phyloP scores from a whole-genome alignment of 2,797 vertebrate genomes.

The Vipera ursinii region DNA sequence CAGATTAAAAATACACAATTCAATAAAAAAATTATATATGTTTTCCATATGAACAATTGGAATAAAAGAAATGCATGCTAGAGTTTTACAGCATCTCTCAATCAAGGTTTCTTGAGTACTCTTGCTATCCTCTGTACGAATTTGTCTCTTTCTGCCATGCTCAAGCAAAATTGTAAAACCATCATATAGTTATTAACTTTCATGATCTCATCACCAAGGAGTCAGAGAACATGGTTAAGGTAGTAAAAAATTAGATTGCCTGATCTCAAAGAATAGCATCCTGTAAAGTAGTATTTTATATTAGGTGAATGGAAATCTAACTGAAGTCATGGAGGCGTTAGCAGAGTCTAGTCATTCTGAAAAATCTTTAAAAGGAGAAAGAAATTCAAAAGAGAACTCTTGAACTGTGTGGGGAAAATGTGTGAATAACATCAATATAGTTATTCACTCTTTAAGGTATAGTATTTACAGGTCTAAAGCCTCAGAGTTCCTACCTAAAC shows the following conservation, averaged over 20 bases:
- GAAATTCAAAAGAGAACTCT: not conserved
- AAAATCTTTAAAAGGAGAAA: not conserved
- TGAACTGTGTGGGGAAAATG: not conserved
- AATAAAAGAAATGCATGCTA: not conserved
- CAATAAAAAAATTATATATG: not conserved
- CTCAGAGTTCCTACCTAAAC: not conserved
- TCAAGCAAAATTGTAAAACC: not conserved
- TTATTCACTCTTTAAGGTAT: not conserved
- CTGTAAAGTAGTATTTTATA: not conserved
- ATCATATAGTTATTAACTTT: constrained; percentile 34
- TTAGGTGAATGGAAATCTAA: not conserved
- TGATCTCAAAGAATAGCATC: not conserved
- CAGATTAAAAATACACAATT: not conserved
- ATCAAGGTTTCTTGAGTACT: not conserved
- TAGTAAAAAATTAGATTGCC: constrained; percentile 1
- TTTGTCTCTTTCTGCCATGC: not conserved
- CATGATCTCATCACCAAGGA: constrained; percentile 16
- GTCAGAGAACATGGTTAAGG: not conserved
- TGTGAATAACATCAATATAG: not conserved
- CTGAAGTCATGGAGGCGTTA: not conserved
- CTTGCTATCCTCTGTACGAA: not conserved
- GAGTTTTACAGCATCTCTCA: not conserved
- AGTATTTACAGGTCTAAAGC: not conserved
- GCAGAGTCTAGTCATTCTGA: not conserved
- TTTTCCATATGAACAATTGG: not conserved